Base-by-base conservation (phyloP, 1,140 invertebrate species). In the Lasaia peninsularis region DNA sequence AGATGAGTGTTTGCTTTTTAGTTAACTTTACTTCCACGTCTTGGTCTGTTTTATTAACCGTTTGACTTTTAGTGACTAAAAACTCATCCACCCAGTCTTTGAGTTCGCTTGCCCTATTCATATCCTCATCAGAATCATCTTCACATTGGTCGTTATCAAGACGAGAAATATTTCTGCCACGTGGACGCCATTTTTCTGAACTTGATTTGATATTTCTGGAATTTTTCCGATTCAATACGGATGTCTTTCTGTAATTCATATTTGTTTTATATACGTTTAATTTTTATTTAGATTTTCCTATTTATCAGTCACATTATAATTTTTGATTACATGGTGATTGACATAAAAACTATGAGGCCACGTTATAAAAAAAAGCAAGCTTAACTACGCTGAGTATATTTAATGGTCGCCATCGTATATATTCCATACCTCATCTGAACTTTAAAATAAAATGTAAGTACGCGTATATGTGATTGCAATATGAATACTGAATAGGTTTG, bases 1-100 rank as follows among this genome's bases (percentile, higher is more conserved):
- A 62, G 11, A 88, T 75, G 0, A 86, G 59, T 0, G 83, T 86
- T 66, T 88, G 86, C 57, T 84, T 84, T 35, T 64, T 81, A 0
- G 75, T 81, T 10, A 88, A 56, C 9, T 73, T 68, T 7, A 86
- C 70, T 62, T 88, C 86, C 5, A 79, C 52, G 35, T 88, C 86
- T 69, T 86, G 76, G 34, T 88, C 83, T 7, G 59, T 58, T 59
- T 70, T 69, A 2, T 75, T 63, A 2, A 48, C 14, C 8, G 55
- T 57, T 18, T 62, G 61, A 44, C 73, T 82, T 59, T 80, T 80
- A 8, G 67, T 63, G 21, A 77, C 52, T 53, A 85, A 88, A 49
- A 80, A 82, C 11, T 86, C 74, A 40, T 84, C 69, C 4, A 78
- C 63, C 77, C 78, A 82, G 21, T 79, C 73, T 58, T 80, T 78